A percentile compares a stretch with the other conserved stretches of the same genome.
Evolutionary conservation across 1,140 invertebrate genomes (phyloP).

Genomic region (Mylabris phalerata): DNA sequence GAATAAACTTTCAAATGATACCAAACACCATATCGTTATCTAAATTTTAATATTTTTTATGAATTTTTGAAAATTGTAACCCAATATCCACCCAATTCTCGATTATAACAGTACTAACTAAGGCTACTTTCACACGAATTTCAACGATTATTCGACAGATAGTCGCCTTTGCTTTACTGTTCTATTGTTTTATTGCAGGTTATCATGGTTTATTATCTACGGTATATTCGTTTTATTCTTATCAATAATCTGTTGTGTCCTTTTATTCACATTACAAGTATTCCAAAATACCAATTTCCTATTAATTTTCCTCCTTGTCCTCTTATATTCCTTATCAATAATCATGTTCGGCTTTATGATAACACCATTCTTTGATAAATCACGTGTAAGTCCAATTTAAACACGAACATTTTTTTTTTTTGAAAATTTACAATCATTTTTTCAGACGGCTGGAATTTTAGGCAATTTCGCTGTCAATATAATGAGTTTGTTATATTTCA

Average conservation of each 20-base stretch:
- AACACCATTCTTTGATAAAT: slow-evolving; percentile 80
- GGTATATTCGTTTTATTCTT: slow-evolving; percentile 63
- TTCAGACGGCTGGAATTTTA: slow-evolving; percentile 69
- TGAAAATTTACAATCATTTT: slow-evolving; percentile 1
- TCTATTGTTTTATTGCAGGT: slow-evolving; percentile 21
- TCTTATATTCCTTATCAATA: slow-evolving; percentile 73
- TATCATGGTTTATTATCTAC: slow-evolving; percentile 81
- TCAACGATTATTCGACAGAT: too few species aligned
- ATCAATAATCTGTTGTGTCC: slow-evolving; percentile 58
- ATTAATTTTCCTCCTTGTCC: slow-evolving; percentile 69
- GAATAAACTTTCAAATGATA: too few species aligned
- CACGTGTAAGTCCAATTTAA: slow-evolving; percentile 51
- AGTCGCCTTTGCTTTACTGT: too few species aligned
- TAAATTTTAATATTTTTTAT: too few species aligned
- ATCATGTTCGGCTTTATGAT: slow-evolving; percentile 79
- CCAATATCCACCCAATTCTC: too few species aligned
- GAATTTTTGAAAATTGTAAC: too few species aligned
- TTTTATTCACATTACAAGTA: slow-evolving; percentile 66
- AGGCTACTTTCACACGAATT: too few species aligned
- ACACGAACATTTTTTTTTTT: neutral
- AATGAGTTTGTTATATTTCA: slow-evolving; percentile 70
- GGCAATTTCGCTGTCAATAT: slow-evolving; percentile 71
- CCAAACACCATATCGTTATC: too few species aligned
- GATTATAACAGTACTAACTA: too few species aligned
- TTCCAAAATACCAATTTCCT: slow-evolving; percentile 72